phyloP scores from a whole-genome alignment of 2,888 invertebrate genomes.

The Proisotoma minuta region DNA sequence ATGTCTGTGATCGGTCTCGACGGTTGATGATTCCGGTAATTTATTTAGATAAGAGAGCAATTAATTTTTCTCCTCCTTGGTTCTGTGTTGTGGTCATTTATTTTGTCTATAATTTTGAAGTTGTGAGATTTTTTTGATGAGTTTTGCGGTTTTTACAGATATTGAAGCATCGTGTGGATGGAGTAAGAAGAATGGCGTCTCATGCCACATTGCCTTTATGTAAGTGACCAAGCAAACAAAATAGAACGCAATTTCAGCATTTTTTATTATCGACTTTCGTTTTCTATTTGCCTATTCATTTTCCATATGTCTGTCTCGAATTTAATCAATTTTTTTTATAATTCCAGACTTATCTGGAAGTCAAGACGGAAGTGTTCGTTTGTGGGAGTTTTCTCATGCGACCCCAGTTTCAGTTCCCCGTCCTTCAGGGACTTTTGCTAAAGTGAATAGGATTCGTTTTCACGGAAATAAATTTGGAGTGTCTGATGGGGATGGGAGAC shows the following conservation, averaged over 20 bases:
- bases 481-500: conserved; percentile 92
- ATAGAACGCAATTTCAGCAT: background rate
- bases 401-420: conserved; percentile 84
- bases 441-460: conserved; percentile 92
- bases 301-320: background rate
- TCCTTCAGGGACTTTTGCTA: conserved; percentile 89
- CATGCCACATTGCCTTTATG: conserved; percentile 94
- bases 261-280: background rate
- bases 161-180: conserved; percentile 87
- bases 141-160: conserved; percentile 60
- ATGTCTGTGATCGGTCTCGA: conserved; percentile 93
- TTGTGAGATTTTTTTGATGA: background rate
- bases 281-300: background rate
- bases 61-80: background rate
- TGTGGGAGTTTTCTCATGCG: conserved; percentile 98
- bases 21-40: conserved; percentile 94
- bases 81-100: conserved; percentile 1
- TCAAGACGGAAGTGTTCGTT: conserved; percentile 89
- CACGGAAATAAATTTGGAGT: conserved; percentile 99
- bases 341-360: conserved; percentile 82
- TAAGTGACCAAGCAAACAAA: conserved; percentile 67
- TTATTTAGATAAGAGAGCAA: background rate
- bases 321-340: conserved; percentile 5
- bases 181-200: conserved; percentile 89
- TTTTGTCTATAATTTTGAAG: conserved; percentile 1